Base-by-base conservation (phyloP, 1,140 invertebrate species). In the Bombus ignitus region DNA sequence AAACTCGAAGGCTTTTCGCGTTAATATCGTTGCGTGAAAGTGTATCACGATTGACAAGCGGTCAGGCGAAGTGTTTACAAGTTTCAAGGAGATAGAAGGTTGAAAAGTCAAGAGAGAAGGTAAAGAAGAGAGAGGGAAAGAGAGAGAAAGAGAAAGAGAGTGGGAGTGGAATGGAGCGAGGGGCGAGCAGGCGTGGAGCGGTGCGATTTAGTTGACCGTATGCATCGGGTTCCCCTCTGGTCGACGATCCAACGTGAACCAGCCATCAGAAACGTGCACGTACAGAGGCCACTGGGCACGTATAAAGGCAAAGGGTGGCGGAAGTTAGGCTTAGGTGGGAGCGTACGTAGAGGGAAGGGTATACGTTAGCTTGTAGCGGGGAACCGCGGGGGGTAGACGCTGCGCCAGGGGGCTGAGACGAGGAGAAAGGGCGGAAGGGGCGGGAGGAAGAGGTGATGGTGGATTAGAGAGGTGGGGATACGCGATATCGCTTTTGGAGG, bases 401-500 rank as follows among this genome's bases (percentile, higher is more conserved):
- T 42, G 25, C 25, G 37, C 70, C 3, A n/a, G 28, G 25, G 15
- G 28, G 42, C 47, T 37, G 47, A 59, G 35, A 13, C 47, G 47
- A 53, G 47, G 47, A 22, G 47, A 53, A 53, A 53, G 47, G 18
- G 47, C 47, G 47, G 18, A 2, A 53, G 47, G 47, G 22, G 5
- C 2, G 15, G 37, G 13, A 25, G 28, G 13, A 10, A 15, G 44
- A 59, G 68, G 44, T 2, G 35, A 70, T 4, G 47, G 66, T 32
- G 47, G 83, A 85, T 73, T 73, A 80, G 71, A 76, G 53, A 22
- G 35, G 28, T 22, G 44, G 44, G 75, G 57, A 32, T 44, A 28
- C 47, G 39, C 59, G 72, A 86, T 77, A 70, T 71, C 72, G 80
- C 47, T 62, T 81, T 44, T 75, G 84, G 80, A 82, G 81, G 85